A percentile compares a stretch with the other conserved stretches of the same genome.
These are phyloP conservation scores for Brachirus orientalis DNA, from an alignment of 2,113 vertebrate species.

Conservation along the genomic window DNA sequence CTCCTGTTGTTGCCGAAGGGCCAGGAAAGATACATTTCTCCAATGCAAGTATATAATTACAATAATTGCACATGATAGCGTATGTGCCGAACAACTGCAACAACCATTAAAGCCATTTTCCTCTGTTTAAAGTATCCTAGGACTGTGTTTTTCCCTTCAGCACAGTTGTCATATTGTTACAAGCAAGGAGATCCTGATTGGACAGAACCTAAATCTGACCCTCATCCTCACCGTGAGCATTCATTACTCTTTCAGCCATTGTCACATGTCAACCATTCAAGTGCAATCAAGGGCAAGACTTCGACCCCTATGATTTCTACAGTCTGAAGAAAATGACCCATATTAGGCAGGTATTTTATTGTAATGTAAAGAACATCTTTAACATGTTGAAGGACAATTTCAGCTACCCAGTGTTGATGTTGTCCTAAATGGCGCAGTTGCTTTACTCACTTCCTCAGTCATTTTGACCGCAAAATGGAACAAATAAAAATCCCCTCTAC, in stretches of 20 bases:
- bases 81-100: constrained; percentile 8
- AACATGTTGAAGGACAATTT: too few relatives aligned
- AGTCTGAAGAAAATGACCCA: background rate
- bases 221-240: background rate
- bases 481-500: constrained; percentile 1
- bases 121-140: background rate
- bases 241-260: constrained; percentile 17
- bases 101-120: background rate
- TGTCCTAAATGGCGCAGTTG: background rate
- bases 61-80: background rate
- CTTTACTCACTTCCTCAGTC: background rate
- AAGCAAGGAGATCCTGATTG: constrained; percentile 11
- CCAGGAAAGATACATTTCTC: background rate
- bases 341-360: background rate
- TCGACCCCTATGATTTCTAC: background rate
- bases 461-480: background rate
- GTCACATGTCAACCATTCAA: constrained; percentile 2
- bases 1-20: background rate
- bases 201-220: constrained; percentile 10
- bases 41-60: background rate
- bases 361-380: background rate
- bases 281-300: constrained; percentile 2
- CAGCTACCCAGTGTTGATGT: background rate
- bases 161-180: background rate
- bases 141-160: background rate